A percentile compares a stretch with the other conserved stretches of the same genome.
phyloP scores from a whole-genome alignment of 2,113 vertebrate species.

The Phylloscopus trochiloides region DNA sequence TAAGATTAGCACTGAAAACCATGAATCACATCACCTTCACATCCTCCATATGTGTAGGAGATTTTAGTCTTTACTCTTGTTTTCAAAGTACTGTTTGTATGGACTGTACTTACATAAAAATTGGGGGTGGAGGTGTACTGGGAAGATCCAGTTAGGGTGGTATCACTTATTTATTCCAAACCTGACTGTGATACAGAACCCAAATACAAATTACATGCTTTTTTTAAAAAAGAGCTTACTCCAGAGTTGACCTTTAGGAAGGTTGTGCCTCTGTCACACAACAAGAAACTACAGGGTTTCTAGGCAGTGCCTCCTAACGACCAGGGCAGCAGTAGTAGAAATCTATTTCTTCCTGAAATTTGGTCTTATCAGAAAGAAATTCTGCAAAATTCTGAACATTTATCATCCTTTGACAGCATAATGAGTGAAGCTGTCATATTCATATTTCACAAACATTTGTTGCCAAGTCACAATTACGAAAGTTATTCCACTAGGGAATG shows the following conservation, averaged over 20 bases:
- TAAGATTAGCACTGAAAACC: neutral
- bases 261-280: neutral
- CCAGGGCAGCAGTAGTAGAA: neutral
- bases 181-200: neutral
- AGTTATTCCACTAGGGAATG: neutral
- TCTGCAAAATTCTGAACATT: neutral
- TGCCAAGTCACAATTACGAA: neutral
- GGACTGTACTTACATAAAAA: neutral
- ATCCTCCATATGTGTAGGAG: neutral
- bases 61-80: neutral
- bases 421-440: neutral
- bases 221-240: neutral
- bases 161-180: neutral
- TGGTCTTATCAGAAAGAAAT: neutral
- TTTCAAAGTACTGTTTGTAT: neutral
- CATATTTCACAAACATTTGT: neutral
- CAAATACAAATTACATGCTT: neutral
- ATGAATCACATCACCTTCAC: neutral
- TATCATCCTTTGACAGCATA: neutral
- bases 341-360: neutral
- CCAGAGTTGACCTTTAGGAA: neutral
- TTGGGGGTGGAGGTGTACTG: accelerated
- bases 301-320: accelerated
- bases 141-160: neutral
- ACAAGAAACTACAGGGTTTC: neutral